Percentiles rank a stretch among this genome's conserved stretches.
Evolutionary conservation across 2,888 invertebrate species (phyloP).

Genomic region (Caenorhabditis wallacei): DNA sequence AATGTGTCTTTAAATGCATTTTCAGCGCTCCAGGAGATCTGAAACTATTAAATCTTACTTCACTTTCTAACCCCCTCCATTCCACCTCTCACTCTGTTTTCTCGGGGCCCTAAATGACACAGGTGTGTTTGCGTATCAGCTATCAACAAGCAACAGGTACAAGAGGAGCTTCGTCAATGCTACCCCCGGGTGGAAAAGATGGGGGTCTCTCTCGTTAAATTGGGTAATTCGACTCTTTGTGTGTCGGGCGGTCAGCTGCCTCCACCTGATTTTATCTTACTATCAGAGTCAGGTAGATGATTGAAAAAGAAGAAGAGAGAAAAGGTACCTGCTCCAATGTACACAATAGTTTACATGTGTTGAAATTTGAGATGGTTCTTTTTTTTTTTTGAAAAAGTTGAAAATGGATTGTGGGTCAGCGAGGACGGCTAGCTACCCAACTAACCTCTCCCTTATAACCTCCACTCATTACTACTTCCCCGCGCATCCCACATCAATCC

Average conservation of each 20-base stretch:
- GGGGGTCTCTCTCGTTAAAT: conserved; percentile 52
- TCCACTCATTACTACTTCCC: not conserved
- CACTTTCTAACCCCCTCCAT: not conserved
- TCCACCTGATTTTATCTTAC: conserved; percentile 56
- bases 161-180: conserved; percentile 27
- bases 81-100: conserved; percentile 12
- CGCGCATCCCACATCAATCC: conserved; percentile 19
- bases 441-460: no score
- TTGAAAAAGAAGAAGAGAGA: conserved; percentile 8
- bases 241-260: conserved; percentile 52
- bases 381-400: not conserved
- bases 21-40: conserved; percentile 75
- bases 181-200: not conserved
- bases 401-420: no score
- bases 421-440: no score
- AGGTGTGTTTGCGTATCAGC: conserved; percentile 63
- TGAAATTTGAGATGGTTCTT: conserved; percentile 4
- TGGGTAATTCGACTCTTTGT: conserved; percentile 60
- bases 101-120: conserved; percentile 47
- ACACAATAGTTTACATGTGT: conserved; percentile 21
- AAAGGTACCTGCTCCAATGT: conserved; percentile 31
- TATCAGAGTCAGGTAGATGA: conserved; percentile 48
- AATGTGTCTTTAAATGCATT: conserved; percentile 76
- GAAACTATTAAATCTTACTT: conserved; percentile 32
- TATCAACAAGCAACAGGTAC: conserved; percentile 64